Evolutionary conservation across 2,888 invertebrate genomes (phyloP).

Genomic region (Cryptops parisi): DNA sequence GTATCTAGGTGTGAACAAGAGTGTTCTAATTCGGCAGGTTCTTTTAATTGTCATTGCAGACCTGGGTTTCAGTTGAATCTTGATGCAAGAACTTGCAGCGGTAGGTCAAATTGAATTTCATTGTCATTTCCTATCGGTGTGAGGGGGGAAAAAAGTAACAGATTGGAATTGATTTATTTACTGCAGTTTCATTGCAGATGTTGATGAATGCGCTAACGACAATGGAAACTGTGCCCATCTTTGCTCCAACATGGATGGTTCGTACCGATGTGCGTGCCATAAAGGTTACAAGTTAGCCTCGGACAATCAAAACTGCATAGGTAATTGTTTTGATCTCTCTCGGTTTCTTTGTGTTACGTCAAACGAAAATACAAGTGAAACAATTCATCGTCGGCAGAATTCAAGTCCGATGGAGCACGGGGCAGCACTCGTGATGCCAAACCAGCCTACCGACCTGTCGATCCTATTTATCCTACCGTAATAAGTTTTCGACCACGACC

Average conservation of each 20-base stretch:
- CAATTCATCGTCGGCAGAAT: too few species aligned
- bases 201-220: constrained; percentile 28
- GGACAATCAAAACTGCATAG: constrained; percentile 9
- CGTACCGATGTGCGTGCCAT: constrained; percentile 34
- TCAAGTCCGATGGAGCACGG: too few species aligned
- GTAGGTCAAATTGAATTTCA: constrained; percentile 13
- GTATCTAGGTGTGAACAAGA: constrained; percentile 31
- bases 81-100: constrained; percentile 26
- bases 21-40: constrained; percentile 32
- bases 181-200: constrained; percentile 18
- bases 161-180: neutral
- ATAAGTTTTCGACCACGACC: too few species aligned
- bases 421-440: constrained; percentile 12
- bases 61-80: constrained; percentile 24
- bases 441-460: neutral
- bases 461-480: too few species aligned
- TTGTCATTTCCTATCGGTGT: neutral
- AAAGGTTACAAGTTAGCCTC: constrained; percentile 29
- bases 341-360: too few species aligned
- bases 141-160: neutral
- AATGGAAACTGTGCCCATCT: constrained; percentile 30
- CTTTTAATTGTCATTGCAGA: constrained; percentile 28
- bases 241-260: constrained; percentile 31
- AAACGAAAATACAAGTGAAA: too few species aligned
- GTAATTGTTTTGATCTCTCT: too few species aligned